Percentiles rank a stretch among this genome's conserved stretches.
Conservation (phyloP, 2,797 vertebrate genomes). For the Epinephelus malabaricus region DNA sequence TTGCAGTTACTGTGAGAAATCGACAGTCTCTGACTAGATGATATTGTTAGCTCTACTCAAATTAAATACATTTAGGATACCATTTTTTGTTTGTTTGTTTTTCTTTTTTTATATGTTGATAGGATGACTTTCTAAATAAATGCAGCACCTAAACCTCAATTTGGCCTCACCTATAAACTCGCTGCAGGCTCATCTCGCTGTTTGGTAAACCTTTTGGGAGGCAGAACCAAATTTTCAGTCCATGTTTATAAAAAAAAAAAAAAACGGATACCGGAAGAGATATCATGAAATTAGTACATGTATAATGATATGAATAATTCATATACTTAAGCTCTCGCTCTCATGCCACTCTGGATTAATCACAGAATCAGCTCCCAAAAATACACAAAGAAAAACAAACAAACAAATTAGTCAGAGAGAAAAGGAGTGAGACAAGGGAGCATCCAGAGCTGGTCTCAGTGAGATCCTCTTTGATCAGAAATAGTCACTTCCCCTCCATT, state of each 20-base stretch:
- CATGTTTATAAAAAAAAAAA: slow-evolving; percentile 38
- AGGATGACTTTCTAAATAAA: slow-evolving; percentile 22
- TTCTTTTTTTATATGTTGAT: slow-evolving; percentile 6
- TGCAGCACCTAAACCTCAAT: slow-evolving; percentile 31
- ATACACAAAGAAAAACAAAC: slow-evolving; percentile 57
- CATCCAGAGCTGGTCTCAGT: slow-evolving; percentile 41
- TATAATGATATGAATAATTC: slow-evolving; percentile 68
- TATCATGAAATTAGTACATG: slow-evolving; percentile 55
- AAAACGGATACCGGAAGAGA: background rate
- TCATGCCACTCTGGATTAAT: slow-evolving; percentile 64
- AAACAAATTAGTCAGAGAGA: slow-evolving; percentile 52
- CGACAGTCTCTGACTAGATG: slow-evolving; percentile 33
- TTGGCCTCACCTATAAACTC: slow-evolving; percentile 46
- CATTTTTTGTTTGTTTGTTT: background rate
- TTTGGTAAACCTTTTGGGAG: slow-evolving; percentile 56
- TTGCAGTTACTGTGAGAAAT: slow-evolving; percentile 26
- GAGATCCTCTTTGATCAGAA: slow-evolving; percentile 65
- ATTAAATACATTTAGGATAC: slow-evolving; percentile 28
- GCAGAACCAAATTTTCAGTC: slow-evolving; percentile 35
- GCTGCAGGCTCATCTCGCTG: slow-evolving; percentile 32
- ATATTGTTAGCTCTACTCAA: slow-evolving; percentile 10
- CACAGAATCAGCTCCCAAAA: slow-evolving; percentile 46
- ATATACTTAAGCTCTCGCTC: slow-evolving; percentile 49
- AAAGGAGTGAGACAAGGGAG: slow-evolving; percentile 42
- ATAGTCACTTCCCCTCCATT: slow-evolving; percentile 49